Conservation (phyloP, 2,888 invertebrate species). For the Acanthosepion pharaonis region DNA sequence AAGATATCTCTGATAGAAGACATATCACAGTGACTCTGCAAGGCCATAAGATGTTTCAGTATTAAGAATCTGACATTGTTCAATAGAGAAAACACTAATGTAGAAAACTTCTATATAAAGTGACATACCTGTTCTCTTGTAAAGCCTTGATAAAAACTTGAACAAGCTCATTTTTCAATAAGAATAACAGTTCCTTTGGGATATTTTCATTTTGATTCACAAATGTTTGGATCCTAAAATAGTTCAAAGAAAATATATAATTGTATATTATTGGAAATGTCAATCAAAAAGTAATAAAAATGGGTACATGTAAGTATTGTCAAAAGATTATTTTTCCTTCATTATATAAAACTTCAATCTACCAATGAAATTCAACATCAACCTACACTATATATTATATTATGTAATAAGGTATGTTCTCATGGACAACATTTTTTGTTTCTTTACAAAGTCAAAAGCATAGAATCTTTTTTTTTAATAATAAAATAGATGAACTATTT, state of each 20-base stretch:
- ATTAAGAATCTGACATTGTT: too few species aligned
- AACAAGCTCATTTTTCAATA: constrained; percentile 65
- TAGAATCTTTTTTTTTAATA: too few species aligned
- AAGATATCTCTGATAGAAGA: background rate
- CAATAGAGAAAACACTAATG: background rate
- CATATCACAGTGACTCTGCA: background rate
- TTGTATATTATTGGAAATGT: background rate
- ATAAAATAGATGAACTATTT: too few species aligned
- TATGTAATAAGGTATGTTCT: too few species aligned
- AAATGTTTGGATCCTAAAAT: background rate
- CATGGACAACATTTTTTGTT: too few species aligned
- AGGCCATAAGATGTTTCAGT: background rate
- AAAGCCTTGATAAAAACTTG: constrained; percentile 66
- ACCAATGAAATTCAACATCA: background rate
- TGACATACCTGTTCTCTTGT: constrained; percentile 68
- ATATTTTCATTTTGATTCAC: constrained; percentile 38
- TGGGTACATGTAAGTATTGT: background rate
- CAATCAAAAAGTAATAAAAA: background rate
- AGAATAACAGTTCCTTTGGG: constrained; percentile 61
- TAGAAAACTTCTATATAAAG: background rate
- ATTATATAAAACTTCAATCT: background rate
- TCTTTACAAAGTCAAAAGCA: too few species aligned
- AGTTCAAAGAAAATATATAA: background rate
- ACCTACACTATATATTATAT: background rate
- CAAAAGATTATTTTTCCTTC: background rate